A percentile compares a stretch with the other conserved stretches of the same genome.
Evolutionary conservation across 64 coral and sea anemone genomes (phyloP).

Genomic region (Pocillopora verrucosa): DNA sequence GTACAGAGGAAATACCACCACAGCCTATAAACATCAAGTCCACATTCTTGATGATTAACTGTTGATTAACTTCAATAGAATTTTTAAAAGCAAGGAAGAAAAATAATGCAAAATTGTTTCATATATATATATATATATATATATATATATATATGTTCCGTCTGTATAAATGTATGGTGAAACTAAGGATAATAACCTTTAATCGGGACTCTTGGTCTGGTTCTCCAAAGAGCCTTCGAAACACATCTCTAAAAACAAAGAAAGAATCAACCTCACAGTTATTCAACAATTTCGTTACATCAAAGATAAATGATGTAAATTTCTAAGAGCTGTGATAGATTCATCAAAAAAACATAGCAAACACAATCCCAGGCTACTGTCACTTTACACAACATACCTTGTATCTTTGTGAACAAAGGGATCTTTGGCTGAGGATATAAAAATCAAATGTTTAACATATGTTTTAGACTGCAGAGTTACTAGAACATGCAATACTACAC

Average conservation of each 20-base stretch:
- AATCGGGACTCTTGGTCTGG: slow-evolving; percentile 41
- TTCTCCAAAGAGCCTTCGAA: slow-evolving; percentile 72
- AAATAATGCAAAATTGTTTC: too few species aligned
- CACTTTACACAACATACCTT: slow-evolving; percentile 8
- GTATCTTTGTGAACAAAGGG: slow-evolving; percentile 68
- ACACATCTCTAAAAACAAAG: slow-evolving; percentile 55
- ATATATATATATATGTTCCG: neutral
- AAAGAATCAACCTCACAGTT: neutral
- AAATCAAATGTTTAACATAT: neutral
- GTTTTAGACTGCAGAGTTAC: too few species aligned
- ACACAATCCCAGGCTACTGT: too few species aligned
- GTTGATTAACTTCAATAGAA: too few species aligned
- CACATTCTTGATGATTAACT: neutral
- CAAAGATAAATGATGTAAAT: too few species aligned
- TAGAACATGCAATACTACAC: too few species aligned
- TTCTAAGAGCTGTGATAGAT: neutral
- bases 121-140: neutral
- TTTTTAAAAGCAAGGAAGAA: too few species aligned
- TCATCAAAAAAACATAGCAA: too few species aligned
- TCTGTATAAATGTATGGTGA: too few species aligned
- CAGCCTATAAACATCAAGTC: slow-evolving; percentile 10
- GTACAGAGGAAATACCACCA: slow-evolving; percentile 67
- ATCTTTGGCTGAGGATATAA: slow-evolving; percentile 49
- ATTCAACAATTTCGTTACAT: neutral
- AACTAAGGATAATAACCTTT: slow-evolving; percentile 33